Percentiles rank a stretch among this genome's conserved stretches.
Evolutionary conservation across 2,797 vertebrate species (phyloP).

Genomic region (Clarias fuscus): DNA sequence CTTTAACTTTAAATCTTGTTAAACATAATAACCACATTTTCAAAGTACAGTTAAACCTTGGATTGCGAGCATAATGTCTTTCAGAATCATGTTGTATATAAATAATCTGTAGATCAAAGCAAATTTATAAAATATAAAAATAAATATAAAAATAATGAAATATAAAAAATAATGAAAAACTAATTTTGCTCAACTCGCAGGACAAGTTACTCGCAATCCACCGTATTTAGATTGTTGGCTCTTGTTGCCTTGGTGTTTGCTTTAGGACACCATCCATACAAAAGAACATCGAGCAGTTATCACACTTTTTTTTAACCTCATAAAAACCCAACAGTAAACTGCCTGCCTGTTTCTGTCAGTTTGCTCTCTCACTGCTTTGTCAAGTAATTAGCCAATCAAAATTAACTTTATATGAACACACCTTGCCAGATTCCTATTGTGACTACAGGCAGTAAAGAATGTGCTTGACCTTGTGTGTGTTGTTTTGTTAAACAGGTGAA

Average conservation of each 20-base stretch:
- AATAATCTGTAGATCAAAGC: too few species aligned
- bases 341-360: neutral
- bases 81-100: too few species aligned
- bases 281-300: neutral
- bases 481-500: conserved; percentile 47
- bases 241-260: neutral
- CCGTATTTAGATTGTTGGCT: neutral
- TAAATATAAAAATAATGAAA: too few species aligned
- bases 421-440: neutral
- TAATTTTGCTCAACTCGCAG: too few species aligned
- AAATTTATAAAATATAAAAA: too few species aligned
- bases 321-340: too few species aligned
- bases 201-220: too few species aligned
- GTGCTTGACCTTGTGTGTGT: neutral
- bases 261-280: neutral
- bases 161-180: too few species aligned
- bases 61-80: too few species aligned
- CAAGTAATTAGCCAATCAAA: neutral
- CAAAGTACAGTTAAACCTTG: too few species aligned
- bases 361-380: neutral
- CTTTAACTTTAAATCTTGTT: too few species aligned
- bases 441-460: neutral
- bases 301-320: neutral
- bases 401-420: neutral
- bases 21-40: too few species aligned